A percentile compares a stretch with the other conserved stretches of the same genome.
These are phyloP conservation scores for Petrolisthes manimaculis DNA, from an alignment of 2,888 invertebrate genomes.

Conservation along the genomic window DNA sequence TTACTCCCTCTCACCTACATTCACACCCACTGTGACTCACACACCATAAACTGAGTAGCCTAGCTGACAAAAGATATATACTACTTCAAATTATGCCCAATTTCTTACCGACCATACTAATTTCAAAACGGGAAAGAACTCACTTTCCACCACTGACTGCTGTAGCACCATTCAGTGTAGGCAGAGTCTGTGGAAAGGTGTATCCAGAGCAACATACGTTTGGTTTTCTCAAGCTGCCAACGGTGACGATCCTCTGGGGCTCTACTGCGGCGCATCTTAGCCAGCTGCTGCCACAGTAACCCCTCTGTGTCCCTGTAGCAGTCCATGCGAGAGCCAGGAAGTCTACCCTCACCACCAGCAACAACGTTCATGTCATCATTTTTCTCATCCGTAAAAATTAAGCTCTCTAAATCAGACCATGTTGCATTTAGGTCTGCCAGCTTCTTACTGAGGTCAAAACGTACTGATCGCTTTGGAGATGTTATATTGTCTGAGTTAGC, in stretches of 20 bases:
- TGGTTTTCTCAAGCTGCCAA: constrained; percentile 67
- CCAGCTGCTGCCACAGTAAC: constrained; percentile 67
- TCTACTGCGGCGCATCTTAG: constrained; percentile 64
- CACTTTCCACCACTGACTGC: constrained; percentile 68
- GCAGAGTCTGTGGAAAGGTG: constrained; percentile 66
- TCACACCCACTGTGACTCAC: too few relatives aligned
- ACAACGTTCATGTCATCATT: constrained; percentile 2
- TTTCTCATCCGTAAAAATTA: constrained; percentile 67
- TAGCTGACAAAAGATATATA: too few relatives aligned
- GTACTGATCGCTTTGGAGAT: constrained; percentile 37
- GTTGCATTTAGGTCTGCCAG: constrained; percentile 51
- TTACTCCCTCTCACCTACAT: too few relatives aligned
- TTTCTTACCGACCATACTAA: neutral
- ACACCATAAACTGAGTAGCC: too few relatives aligned
- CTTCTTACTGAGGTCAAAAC: constrained; percentile 47
- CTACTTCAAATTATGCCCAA: too few relatives aligned
- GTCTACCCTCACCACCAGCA: constrained; percentile 8
- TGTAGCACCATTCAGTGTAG: constrained; percentile 56
- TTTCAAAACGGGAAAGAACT: constrained; percentile 10
- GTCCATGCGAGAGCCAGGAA: constrained; percentile 66
- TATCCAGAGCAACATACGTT: constrained; percentile 68
- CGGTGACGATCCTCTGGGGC: constrained; percentile 65
- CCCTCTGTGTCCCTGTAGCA: constrained; percentile 67
- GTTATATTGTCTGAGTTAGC: neutral
- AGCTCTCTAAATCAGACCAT: constrained; percentile 67